Conservation (phyloP, 2,888 invertebrate species). For the Aricia artaxerxes region DNA sequence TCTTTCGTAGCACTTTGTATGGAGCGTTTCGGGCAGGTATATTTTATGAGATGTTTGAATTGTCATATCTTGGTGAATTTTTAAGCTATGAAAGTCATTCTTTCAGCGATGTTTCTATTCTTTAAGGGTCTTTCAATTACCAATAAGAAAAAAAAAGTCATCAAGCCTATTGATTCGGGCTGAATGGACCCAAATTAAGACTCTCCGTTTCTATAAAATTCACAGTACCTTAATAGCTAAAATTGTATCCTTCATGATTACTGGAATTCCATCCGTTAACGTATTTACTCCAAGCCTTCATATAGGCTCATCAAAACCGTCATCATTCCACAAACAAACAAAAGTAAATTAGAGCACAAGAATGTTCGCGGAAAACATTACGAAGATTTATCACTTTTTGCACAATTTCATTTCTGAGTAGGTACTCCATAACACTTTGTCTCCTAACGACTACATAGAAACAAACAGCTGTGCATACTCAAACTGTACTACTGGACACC, state of each 20-base stretch:
- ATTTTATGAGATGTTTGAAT: too few relatives aligned
- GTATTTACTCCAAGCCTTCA: background rate
- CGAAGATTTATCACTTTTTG: background rate
- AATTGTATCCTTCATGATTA: background rate
- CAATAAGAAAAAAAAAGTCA: too few relatives aligned
- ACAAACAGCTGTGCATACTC: conserved; percentile 16
- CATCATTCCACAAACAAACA: background rate
- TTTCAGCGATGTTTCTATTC: too few relatives aligned
- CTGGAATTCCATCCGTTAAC: background rate
- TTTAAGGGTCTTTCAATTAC: too few relatives aligned
- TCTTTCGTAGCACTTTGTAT: too few relatives aligned
- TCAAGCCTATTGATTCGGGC: too few relatives aligned
- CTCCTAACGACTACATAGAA: background rate
- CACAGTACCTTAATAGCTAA: conserved; percentile 10
- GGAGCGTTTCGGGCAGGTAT: too few relatives aligned
- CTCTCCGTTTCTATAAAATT: background rate
- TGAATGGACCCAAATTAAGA: too few relatives aligned
- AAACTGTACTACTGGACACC: conserved; percentile 17
- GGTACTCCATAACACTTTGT: background rate
- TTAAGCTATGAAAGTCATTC: too few relatives aligned
- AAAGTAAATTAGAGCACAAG: background rate
- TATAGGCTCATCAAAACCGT: background rate
- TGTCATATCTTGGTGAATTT: too few relatives aligned
- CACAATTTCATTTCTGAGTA: background rate
- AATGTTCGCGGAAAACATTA: background rate